phyloP scores from a whole-genome alignment of 1,140 invertebrate genomes.

The Eriocheir sinensis region DNA sequence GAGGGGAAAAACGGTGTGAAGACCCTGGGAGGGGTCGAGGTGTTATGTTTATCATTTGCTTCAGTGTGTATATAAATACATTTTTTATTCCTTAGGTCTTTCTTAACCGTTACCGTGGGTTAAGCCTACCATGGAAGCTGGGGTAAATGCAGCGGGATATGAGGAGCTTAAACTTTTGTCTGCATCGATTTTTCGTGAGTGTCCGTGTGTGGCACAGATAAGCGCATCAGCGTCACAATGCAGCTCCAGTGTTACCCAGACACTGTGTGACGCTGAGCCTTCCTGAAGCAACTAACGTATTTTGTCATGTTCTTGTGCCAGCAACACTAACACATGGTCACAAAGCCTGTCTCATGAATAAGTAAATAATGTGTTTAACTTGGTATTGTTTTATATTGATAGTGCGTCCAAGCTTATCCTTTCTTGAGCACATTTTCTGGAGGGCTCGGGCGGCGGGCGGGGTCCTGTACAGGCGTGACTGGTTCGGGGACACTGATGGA shows the following conservation, averaged over 20 bases:
- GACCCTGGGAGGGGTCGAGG: slow-evolving; percentile 6
- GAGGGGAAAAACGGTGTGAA: slow-evolving; percentile 34
- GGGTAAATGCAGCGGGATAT: slow-evolving; percentile 8
- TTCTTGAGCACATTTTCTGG: slow-evolving; percentile 19
- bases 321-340: background rate
- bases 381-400: background rate
- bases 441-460: background rate
- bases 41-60: background rate
- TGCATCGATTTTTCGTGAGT: background rate
- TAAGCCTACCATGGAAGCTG: background rate
- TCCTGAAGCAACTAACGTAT: background rate
- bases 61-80: background rate
- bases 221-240: background rate
- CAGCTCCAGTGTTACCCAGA: background rate
- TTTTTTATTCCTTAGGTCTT: background rate
- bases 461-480: slow-evolving; percentile 68
- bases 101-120: background rate
- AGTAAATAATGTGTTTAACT: background rate
- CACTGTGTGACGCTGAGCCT: no score
- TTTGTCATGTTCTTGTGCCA: background rate
- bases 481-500: slow-evolving; percentile 67
- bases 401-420: no score
- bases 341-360: background rate
- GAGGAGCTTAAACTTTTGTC: background rate
- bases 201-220: background rate